phyloP scores from a whole-genome alignment of 2,797 vertebrate genomes.

The Bucorvus abyssinicus region DNA sequence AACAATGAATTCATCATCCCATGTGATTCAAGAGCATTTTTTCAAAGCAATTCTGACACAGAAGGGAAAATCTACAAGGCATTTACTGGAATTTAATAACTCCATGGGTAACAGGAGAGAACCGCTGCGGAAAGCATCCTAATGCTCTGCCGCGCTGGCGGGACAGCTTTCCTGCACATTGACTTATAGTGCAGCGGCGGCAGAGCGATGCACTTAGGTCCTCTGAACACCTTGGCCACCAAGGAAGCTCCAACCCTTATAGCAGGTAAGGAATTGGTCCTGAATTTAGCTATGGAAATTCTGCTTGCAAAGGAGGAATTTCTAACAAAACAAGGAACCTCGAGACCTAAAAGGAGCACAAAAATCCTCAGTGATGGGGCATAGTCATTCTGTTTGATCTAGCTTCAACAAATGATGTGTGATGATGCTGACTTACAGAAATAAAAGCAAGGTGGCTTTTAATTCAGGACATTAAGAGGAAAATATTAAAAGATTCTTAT shows the following conservation, averaged over 20 bases:
- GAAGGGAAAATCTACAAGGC: not conserved
- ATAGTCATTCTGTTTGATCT: not conserved
- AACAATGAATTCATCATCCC: slow-evolving; percentile 48
- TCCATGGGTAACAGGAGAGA: not conserved
- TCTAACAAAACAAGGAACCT: not conserved
- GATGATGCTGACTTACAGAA: not conserved
- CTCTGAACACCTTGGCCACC: not conserved
- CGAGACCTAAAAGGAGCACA: not conserved
- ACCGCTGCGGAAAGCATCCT: not conserved
- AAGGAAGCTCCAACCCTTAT: not conserved
- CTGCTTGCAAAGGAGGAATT: not conserved
- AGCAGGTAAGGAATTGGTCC: not conserved
- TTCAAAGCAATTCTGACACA: not conserved
- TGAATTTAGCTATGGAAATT: not conserved
- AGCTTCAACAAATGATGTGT: not conserved
- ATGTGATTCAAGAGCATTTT: slow-evolving; percentile 14
- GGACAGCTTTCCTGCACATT: not conserved
- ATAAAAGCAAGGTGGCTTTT: slow-evolving; percentile 36
- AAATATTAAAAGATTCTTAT: slow-evolving; percentile 34
- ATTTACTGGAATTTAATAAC: not conserved
- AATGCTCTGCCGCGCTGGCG: fast-evolving
- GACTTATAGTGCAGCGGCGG: not conserved
- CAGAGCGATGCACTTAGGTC: not conserved
- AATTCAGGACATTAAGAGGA: not conserved
- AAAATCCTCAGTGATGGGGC: not conserved